Conservation (phyloP, 2,113 vertebrate genomes). For the Hippocampus mohnikei region DNA sequence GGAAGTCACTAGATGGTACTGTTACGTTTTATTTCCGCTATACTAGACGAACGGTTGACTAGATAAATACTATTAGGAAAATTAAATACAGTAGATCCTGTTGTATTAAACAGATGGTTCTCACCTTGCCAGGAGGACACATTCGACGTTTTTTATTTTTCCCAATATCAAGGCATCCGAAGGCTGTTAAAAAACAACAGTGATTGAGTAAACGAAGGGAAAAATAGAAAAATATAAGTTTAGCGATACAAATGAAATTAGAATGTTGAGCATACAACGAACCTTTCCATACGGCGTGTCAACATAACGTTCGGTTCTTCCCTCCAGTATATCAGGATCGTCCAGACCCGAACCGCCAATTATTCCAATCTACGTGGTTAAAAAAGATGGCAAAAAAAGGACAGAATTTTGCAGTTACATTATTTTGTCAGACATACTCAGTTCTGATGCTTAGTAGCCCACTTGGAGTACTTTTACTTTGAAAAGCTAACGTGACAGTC, state of each 20-base stretch:
- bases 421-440: not conserved
- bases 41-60: not conserved
- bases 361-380: conserved; percentile 84
- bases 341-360: conserved; percentile 94
- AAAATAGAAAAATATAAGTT: not conserved
- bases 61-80: not conserved
- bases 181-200: conserved; percentile 71
- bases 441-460: not conserved
- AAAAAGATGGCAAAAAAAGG: not conserved
- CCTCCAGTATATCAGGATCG: conserved; percentile 93
- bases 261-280: conserved; percentile 15
- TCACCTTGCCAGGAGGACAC: conserved; percentile 93
- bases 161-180: conserved; percentile 92
- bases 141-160: conserved; percentile 94
- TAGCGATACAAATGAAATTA: not conserved
- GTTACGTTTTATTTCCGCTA: not conserved
- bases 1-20: conserved; percentile 56
- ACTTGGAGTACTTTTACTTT: not conserved
- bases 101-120: not conserved
- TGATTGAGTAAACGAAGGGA: not conserved
- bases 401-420: not conserved
- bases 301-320: conserved; percentile 87
- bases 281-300: conserved; percentile 97
- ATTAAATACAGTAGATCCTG: not conserved
- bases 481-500: not conserved